A percentile compares a stretch with the other conserved stretches of the same genome.
Evolutionary conservation across 2,888 invertebrate genomes (phyloP).

Genomic region (Creontiades dilutus): DNA sequence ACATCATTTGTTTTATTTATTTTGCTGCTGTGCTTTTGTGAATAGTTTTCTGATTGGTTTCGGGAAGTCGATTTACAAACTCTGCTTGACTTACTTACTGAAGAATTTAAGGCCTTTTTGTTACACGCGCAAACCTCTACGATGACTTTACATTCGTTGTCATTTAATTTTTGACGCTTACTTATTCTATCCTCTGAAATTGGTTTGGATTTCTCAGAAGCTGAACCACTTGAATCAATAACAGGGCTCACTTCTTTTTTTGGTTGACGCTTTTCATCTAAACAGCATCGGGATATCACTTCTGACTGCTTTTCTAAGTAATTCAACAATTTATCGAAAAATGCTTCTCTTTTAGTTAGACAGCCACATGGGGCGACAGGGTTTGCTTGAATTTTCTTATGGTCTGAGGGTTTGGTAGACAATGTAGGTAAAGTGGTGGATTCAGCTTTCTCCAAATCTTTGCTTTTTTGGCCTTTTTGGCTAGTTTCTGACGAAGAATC

Average conservation of each 20-base stretch:
- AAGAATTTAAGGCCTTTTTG: background rate
- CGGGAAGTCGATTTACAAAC: background rate
- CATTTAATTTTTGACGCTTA: background rate
- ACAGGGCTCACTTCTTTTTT: background rate
- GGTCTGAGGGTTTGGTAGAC: background rate
- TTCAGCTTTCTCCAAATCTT: background rate
- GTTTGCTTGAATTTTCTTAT: background rate
- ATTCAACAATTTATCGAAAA: conserved; percentile 52
- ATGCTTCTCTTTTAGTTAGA: conserved; percentile 29
- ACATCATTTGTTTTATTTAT: background rate
- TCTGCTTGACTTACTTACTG: background rate
- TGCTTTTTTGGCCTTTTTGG: background rate
- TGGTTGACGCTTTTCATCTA: background rate
- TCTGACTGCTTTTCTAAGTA: conserved; percentile 61
- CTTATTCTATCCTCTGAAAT: background rate
- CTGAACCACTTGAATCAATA: background rate
- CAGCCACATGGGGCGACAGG: background rate
- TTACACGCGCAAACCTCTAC: conserved; percentile 48
- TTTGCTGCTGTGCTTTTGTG: background rate
- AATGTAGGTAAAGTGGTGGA: background rate
- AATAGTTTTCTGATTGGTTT: background rate
- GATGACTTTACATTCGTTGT: conserved; percentile 17
- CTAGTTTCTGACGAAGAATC: background rate
- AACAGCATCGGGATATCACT: background rate
- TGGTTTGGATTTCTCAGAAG: background rate